Conservation (phyloP, 2,888 invertebrate species). For the Amphimallon solstitiale region DNA sequence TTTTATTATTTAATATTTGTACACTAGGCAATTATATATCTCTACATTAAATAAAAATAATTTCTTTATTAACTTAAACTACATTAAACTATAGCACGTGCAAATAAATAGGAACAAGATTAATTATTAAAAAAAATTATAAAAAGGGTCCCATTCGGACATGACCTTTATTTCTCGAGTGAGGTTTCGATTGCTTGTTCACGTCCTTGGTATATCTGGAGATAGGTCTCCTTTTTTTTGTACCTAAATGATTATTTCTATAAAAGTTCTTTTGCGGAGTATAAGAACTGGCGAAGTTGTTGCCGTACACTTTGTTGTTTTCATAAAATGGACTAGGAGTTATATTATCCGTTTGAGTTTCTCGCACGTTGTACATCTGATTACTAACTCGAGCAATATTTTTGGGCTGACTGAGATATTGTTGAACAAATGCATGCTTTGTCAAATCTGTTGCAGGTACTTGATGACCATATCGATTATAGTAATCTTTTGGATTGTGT, state of each 20-base stretch:
- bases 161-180: constrained; percentile 9
- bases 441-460: background rate
- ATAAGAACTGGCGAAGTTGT: background rate
- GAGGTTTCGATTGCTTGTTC: background rate
- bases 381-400: background rate
- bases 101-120: constrained; percentile 29
- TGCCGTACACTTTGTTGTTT: background rate
- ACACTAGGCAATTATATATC: too few species aligned
- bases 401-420: background rate
- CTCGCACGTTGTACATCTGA: constrained; percentile 6
- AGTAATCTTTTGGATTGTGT: background rate
- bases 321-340: background rate
- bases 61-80: too few species aligned
- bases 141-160: background rate
- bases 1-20: too few species aligned
- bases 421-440: background rate
- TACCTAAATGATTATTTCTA: background rate
- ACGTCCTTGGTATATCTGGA: constrained; percentile 3
- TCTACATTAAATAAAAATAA: too few species aligned
- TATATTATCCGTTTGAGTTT: background rate
- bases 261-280: constrained; percentile 15
- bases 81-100: too few species aligned
- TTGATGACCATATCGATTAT: background rate
- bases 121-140: constrained; percentile 6
- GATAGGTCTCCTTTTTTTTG: background rate